phyloP scores from a whole-genome alignment of 2,888 invertebrate genomes.

The Apamea sordens region DNA sequence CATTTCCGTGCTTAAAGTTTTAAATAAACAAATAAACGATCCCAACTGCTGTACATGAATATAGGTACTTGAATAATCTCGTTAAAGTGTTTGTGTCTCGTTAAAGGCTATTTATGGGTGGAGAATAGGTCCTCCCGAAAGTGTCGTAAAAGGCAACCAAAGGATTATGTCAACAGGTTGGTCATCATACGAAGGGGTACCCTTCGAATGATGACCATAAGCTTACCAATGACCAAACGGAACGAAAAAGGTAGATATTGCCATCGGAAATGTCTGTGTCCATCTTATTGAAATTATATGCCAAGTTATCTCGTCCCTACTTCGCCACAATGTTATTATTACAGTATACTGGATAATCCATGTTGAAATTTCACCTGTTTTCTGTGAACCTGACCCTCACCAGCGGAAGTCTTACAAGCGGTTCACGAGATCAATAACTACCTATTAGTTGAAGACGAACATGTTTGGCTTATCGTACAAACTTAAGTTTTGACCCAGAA shows the following conservation, averaged over 20 bases:
- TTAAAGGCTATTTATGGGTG: conserved; percentile 16
- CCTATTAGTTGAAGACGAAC: conserved; percentile 14
- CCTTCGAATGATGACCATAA: too few relatives aligned
- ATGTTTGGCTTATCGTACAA: conserved; percentile 13
- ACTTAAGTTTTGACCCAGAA: conserved; percentile 24
- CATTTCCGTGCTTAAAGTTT: neutral
- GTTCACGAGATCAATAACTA: conserved; percentile 33
- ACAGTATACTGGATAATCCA: conserved; percentile 22
- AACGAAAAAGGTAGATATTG: neutral
- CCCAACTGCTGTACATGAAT: neutral
- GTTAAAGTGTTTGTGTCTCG: conserved; percentile 16
- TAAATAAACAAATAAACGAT: neutral
- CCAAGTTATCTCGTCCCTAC: neutral
- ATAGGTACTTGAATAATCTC: conserved; percentile 10
- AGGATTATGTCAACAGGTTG: conserved; percentile 39
- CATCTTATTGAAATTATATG: conserved; percentile 21
- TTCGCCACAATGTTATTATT: conserved; percentile 14
- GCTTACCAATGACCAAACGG: too few relatives aligned
- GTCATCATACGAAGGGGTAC: neutral
- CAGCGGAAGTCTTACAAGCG: conserved; percentile 9
- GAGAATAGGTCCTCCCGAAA: neutral
- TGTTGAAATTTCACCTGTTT: conserved; percentile 32
- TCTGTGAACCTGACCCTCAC: conserved; percentile 4
- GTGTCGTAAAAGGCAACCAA: conserved; percentile 28
- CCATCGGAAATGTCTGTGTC: neutral